Evolutionary conservation across 2,888 invertebrate species (phyloP).

Genomic region (Punctoribates punctum): DNA sequence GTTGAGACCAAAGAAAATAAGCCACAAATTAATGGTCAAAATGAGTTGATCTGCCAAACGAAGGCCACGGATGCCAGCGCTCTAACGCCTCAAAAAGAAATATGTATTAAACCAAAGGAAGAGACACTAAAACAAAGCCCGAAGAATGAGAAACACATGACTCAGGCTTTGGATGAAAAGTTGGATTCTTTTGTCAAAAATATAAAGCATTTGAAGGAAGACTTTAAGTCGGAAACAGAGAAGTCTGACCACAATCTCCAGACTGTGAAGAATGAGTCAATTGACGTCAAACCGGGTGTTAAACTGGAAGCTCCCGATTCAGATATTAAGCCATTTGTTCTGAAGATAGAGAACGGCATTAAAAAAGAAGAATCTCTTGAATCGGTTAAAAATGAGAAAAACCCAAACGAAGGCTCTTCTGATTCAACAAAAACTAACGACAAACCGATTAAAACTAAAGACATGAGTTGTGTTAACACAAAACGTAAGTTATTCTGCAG

Average conservation of each 20-base stretch:
- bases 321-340: neutral
- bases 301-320: neutral
- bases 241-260: neutral
- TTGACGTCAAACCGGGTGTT: neutral
- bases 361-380: neutral
- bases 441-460: neutral
- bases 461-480: too few relatives aligned
- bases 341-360: neutral
- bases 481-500: too few relatives aligned
- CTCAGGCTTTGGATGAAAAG: neutral
- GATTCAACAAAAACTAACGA: too few relatives aligned
- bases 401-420: too few relatives aligned
- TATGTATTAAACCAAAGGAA: neutral
- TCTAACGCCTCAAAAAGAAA: too few relatives aligned
- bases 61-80: too few relatives aligned
- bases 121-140: too few relatives aligned
- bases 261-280: neutral
- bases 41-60: too few relatives aligned
- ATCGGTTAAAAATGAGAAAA: neutral
- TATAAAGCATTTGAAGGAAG: neutral
- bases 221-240: neutral
- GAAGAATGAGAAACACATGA: neutral
- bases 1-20: neutral
- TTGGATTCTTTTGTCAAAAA: neutral
- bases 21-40: too few relatives aligned